Evolutionary conservation across 2,888 invertebrate genomes (phyloP).

Genomic region (Lapara coniferarum): DNA sequence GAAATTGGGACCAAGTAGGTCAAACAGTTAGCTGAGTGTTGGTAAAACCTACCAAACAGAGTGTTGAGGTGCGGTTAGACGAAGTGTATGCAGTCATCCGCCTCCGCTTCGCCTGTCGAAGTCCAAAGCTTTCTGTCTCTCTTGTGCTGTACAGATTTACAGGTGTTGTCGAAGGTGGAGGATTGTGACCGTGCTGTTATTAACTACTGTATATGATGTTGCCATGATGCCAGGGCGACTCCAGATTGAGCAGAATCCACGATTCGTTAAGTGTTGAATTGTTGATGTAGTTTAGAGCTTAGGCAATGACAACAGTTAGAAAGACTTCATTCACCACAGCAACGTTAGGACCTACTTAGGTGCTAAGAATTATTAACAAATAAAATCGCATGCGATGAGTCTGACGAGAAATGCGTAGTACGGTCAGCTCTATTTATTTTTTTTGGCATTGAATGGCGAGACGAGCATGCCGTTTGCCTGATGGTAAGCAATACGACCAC

Average conservation of each 20-base stretch:
- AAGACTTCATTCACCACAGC: too few relatives aligned
- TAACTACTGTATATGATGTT: slow-evolving; percentile 31
- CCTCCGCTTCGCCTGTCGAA: slow-evolving; percentile 49
- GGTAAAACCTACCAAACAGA: neutral
- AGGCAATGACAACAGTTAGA: too few relatives aligned
- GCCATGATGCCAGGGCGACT: slow-evolving; percentile 10
- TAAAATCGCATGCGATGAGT: too few relatives aligned
- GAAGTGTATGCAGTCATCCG: slow-evolving; percentile 37
- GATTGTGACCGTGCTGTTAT: slow-evolving; percentile 30
- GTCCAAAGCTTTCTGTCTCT: slow-evolving; percentile 40
- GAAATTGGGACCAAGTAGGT: neutral
- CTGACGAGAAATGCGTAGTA: too few relatives aligned
- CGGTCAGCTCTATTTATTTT: too few relatives aligned
- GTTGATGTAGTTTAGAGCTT: too few relatives aligned
- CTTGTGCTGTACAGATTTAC: slow-evolving; percentile 41
- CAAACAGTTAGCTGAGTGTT: neutral
- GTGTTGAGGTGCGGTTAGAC: slow-evolving; percentile 31
- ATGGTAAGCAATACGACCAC: too few relatives aligned
- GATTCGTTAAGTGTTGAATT: neutral
- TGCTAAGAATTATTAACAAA: too few relatives aligned
- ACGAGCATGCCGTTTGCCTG: too few relatives aligned
- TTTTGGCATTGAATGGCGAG: too few relatives aligned
- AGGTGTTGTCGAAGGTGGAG: slow-evolving; percentile 41
- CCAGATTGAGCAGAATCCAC: neutral
- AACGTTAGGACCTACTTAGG: too few relatives aligned